A percentile compares a stretch with the other conserved stretches of the same genome.
These are phyloP conservation scores for Crotalus viridis DNA, from an alignment of 2,113 vertebrate species.

Conservation along the genomic window DNA sequence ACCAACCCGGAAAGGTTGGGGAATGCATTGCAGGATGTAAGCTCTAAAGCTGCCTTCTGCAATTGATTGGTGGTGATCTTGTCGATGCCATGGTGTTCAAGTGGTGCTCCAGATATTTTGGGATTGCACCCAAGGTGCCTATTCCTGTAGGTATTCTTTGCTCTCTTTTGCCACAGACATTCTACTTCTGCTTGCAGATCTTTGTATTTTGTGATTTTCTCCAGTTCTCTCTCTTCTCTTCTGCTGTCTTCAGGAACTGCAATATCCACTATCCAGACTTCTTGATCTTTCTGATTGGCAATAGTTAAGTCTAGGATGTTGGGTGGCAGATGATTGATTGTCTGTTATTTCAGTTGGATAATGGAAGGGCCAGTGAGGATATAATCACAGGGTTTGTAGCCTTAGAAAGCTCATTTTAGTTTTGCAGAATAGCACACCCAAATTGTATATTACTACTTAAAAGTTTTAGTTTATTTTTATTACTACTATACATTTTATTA, in stretches of 20 bases:
- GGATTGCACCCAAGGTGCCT: neutral
- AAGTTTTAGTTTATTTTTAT: neutral
- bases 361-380: too few species aligned
- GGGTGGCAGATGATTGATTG: neutral
- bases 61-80: neutral
- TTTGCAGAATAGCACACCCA: neutral
- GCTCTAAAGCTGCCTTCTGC: neutral
- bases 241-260: neutral
- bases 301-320: neutral
- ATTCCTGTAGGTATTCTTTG: too few species aligned
- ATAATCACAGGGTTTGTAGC: neutral
- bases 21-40: neutral
- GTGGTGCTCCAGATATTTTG: neutral
- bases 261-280: too few species aligned
- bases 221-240: neutral
- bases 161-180: neutral
- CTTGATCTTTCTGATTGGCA: neutral
- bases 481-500: neutral
- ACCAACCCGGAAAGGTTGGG: too few species aligned
- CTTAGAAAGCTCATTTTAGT: neutral
- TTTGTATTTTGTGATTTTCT: neutral
- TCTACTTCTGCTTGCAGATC: neutral
- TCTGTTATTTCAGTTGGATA: neutral
- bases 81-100: neutral
- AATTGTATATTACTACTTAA: neutral